Percentiles rank a stretch among this genome's conserved stretches.
phyloP scores from a whole-genome alignment of 2,888 invertebrate genomes.

The Bhutanitis thaidina region DNA sequence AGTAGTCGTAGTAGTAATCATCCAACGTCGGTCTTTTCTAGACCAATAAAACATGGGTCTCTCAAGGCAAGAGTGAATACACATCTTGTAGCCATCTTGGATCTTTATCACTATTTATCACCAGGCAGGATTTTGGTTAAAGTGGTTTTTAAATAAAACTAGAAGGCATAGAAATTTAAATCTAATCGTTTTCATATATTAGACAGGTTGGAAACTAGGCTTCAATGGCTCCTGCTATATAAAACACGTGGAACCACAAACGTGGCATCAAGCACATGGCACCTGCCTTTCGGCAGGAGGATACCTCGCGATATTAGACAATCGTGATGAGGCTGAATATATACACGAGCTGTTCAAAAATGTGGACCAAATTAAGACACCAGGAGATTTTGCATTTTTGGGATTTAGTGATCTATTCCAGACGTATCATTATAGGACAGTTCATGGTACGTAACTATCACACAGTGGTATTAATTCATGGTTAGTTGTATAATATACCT shows the following conservation, averaged over 20 bases:
- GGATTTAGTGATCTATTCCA: constrained; percentile 46
- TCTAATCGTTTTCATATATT: no score
- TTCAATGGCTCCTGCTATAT: constrained; percentile 41
- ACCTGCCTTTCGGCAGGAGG: constrained; percentile 45
- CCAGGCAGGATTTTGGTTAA: no score
- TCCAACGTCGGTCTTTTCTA: no score
- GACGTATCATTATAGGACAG: constrained; percentile 42
- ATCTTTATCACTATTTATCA: no score
- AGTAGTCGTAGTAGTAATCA: no score
- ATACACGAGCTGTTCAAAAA: constrained; percentile 38
- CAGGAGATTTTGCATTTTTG: constrained; percentile 41
- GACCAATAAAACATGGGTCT: no score
- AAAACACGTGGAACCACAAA: constrained; percentile 41
- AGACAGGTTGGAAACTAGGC: constrained; percentile 39
- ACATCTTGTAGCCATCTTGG: no score
- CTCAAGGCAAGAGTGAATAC: no score
- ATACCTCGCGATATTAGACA: constrained; percentile 38
- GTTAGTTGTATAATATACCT: no score
- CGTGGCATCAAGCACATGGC: constrained; percentile 42
- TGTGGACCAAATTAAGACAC: constrained; percentile 32
- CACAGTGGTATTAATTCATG: no score
- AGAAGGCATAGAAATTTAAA: no score
- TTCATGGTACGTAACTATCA: constrained; percentile 35
- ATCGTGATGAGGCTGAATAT: constrained; percentile 37
- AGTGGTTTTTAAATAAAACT: no score